Percentiles rank a stretch among this genome's conserved stretches.
Conservation (phyloP, 2,113 vertebrate species). For the Myotis davidii region DNA sequence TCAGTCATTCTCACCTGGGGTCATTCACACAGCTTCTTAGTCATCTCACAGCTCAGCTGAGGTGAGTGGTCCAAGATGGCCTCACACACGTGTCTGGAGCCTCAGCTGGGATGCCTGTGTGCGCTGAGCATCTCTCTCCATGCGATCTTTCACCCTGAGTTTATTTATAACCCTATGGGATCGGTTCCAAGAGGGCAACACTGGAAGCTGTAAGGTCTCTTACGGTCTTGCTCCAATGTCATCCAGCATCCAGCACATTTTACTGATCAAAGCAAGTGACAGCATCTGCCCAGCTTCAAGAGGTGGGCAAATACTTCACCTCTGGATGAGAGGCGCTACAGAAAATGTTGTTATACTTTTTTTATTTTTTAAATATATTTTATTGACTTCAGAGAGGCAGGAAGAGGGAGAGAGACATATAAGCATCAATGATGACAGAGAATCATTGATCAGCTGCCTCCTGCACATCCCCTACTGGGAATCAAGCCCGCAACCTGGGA, state of each 20-base stretch:
- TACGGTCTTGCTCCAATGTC: not conserved
- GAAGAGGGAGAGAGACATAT: no score
- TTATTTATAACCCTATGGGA: not conserved
- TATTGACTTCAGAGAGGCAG: no score
- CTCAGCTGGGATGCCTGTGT: not conserved
- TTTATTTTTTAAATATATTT: not conserved
- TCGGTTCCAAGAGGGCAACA: not conserved
- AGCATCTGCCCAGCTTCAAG: not conserved
- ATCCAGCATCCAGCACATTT: not conserved
- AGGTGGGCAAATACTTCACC: not conserved
- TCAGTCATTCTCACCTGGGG: not conserved
- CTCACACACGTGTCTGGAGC: not conserved
- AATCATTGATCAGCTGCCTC: no score
- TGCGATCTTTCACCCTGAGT: conserved; percentile 5
- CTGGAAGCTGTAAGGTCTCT: not conserved
- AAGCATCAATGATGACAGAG: no score
- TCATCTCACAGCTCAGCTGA: not conserved
- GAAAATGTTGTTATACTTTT: not conserved
- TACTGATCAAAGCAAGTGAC: conserved; percentile 6
- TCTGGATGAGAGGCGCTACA: not conserved
- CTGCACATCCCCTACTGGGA: no score
- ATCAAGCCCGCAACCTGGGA: no score
- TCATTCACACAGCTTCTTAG: conserved; percentile 8
- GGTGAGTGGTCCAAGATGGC: not conserved
- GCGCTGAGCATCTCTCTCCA: not conserved